Evolutionary conservation across 2,113 vertebrate genomes (phyloP).

Genomic region (Taurulus bubalis): DNA sequence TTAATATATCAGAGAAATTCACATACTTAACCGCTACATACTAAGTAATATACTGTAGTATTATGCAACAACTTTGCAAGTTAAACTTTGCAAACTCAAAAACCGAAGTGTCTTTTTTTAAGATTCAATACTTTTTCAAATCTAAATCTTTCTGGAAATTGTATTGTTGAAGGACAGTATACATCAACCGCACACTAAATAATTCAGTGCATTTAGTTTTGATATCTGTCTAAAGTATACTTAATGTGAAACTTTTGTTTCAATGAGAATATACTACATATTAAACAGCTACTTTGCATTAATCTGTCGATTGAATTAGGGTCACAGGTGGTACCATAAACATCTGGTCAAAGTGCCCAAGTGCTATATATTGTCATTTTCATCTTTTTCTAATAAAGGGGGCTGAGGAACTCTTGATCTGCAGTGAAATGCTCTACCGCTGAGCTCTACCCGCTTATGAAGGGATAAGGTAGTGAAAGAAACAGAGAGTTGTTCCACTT

Average conservation of each 20-base stretch:
- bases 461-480: slow-evolving; percentile 8
- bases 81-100: neutral
- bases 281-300: neutral
- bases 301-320: neutral
- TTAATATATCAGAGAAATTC: neutral
- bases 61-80: neutral
- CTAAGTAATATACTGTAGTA: neutral
- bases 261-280: neutral
- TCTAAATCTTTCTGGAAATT: neutral
- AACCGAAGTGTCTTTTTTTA: neutral
- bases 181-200: neutral
- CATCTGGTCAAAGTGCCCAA: no score
- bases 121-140: neutral
- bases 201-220: neutral
- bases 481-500: neutral
- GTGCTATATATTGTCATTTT: neutral
- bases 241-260: neutral
- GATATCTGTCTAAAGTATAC: neutral
- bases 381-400: slow-evolving; percentile 51
- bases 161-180: neutral
- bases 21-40: neutral
- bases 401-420: slow-evolving; percentile 87
- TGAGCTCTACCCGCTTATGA: slow-evolving; percentile 71
- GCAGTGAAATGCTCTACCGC: slow-evolving; percentile 90
- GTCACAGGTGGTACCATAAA: neutral